Percentiles rank a stretch among this genome's conserved stretches.
Conservation (phyloP, 2,888 invertebrate genomes). For the Eupsilia transversa region DNA sequence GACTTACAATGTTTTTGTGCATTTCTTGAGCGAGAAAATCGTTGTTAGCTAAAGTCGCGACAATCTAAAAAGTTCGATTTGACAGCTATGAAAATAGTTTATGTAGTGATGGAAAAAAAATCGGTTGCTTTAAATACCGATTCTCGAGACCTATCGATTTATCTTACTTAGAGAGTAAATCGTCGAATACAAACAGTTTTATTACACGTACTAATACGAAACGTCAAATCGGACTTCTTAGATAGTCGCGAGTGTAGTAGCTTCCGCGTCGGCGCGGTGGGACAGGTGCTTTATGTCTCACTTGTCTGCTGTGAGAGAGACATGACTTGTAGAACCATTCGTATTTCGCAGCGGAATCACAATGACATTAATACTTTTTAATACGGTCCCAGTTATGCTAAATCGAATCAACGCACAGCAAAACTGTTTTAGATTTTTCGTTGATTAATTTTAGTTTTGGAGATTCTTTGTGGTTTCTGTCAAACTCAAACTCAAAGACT, state of each 20-base stretch:
- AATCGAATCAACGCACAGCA: background rate
- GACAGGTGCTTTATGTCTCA: background rate
- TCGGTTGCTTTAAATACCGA: too few relatives aligned
- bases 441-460: background rate
- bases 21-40: background rate
- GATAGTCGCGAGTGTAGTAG: too few relatives aligned
- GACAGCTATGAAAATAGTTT: too few relatives aligned
- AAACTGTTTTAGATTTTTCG: background rate
- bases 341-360: background rate
- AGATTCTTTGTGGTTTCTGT: background rate
- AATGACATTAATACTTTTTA: background rate
- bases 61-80: too few relatives aligned
- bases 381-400: background rate
- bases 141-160: too few relatives aligned
- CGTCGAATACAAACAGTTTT: too few relatives aligned
- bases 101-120: too few relatives aligned
- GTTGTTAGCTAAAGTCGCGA: background rate
- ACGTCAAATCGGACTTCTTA: too few relatives aligned
- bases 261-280: background rate
- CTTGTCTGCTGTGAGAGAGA: background rate
- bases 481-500: too few relatives aligned
- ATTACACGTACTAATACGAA: too few relatives aligned
- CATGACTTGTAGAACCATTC: background rate
- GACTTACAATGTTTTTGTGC: background rate
- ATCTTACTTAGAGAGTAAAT: too few relatives aligned